Evolutionary conservation across 1,140 invertebrate species (phyloP).

Genomic region (Drosophila eugracilis): DNA sequence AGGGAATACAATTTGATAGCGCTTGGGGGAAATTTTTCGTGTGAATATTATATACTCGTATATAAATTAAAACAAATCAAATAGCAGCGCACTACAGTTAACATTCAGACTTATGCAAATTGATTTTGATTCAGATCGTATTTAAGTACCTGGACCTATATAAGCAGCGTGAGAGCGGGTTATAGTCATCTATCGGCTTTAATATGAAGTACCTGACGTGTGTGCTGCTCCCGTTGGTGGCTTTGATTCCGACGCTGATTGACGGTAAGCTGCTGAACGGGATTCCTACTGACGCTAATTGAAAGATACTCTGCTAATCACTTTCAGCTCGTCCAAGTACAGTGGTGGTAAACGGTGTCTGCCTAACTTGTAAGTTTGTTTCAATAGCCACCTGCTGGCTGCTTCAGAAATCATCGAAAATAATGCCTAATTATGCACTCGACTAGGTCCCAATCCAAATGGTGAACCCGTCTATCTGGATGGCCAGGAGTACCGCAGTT

Average conservation of each 20-base stretch:
- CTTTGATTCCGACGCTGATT: slow-evolving; percentile 56
- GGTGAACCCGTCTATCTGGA: slow-evolving; percentile 51
- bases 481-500: slow-evolving; percentile 70
- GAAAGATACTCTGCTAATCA: slow-evolving; percentile 15
- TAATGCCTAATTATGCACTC: background rate
- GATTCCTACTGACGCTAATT: slow-evolving; percentile 23
- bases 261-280: slow-evolving; percentile 48
- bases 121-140: slow-evolving; percentile 39
- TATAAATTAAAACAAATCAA: background rate
- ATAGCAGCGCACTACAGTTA: slow-evolving; percentile 18
- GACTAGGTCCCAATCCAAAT: slow-evolving; percentile 57
- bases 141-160: slow-evolving; percentile 35
- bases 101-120: slow-evolving; percentile 55
- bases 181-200: slow-evolving; percentile 12
- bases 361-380: slow-evolving; percentile 63
- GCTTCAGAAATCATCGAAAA: background rate
- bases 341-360: slow-evolving; percentile 65
- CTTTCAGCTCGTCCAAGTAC: slow-evolving; percentile 57
- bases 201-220: slow-evolving; percentile 67
- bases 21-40: slow-evolving; percentile 2
- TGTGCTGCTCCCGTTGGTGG: slow-evolving; percentile 53
- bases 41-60: background rate
- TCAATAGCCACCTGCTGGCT: background rate
- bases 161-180: slow-evolving; percentile 7
- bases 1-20: slow-evolving; percentile 4